Percentiles rank a stretch among this genome's conserved stretches.
phyloP scores from a whole-genome alignment of 1,140 invertebrate species.

The Rhagoletis zephyria region DNA sequence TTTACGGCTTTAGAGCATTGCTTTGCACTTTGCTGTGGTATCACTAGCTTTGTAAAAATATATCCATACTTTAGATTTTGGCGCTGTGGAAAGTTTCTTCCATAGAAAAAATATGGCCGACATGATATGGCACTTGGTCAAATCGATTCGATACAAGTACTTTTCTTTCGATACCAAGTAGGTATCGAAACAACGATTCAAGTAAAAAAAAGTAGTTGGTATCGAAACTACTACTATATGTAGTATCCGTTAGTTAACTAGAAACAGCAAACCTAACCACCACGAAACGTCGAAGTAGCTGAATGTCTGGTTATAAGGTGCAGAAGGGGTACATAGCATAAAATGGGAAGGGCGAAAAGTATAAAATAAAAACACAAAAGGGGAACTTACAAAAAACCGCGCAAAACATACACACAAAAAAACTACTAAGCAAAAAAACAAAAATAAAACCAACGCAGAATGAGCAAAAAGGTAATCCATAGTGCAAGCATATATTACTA shows the following conservation, averaged over 20 bases:
- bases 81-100: too few species aligned
- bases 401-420: background rate
- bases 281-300: background rate
- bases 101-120: too few species aligned
- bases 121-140: too few species aligned
- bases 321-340: background rate
- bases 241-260: slow-evolving; percentile 1
- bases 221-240: background rate
- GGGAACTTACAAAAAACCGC: background rate
- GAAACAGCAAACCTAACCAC: background rate
- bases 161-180: too few species aligned
- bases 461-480: slow-evolving; percentile 18
- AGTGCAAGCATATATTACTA: background rate
- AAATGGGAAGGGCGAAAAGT: background rate
- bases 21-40: too few species aligned
- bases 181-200: too few species aligned
- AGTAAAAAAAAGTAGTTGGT: background rate
- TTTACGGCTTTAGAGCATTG: too few species aligned
- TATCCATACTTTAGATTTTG: too few species aligned
- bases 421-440: slow-evolving; percentile 9
- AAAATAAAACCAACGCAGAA: background rate
- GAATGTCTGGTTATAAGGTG: background rate
- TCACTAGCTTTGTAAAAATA: too few species aligned
- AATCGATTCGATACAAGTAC: too few species aligned
- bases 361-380: background rate